Base-by-base conservation (phyloP, 2,888 invertebrate species). In the Tetragonisca angustula region DNA sequence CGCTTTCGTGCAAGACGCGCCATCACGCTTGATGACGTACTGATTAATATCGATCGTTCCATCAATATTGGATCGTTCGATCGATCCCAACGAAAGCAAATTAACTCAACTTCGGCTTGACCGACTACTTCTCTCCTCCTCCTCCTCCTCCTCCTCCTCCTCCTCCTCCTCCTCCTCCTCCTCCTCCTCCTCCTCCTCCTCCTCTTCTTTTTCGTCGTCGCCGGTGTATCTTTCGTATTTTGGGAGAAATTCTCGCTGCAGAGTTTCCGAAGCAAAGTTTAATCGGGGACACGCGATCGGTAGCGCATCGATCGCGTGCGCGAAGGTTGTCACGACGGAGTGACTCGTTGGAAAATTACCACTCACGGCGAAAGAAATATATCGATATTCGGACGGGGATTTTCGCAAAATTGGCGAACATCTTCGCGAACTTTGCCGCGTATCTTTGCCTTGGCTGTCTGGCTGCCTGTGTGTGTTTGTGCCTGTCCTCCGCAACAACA, bases 381-480 rank as follows among this genome's bases (percentile, higher is more conserved):
- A 27, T 3, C 61, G 61, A 61, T 61, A n/a, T 24, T 13, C 56
- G 21, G 56, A 56, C n/a, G n/a, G 13, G 13, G n/a, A 59, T 59
- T 59, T n/a, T 56, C 56, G n/a, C n/a, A 15, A 59, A 59, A 59
- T 43, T 43, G 43, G n/a, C 36, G 11, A 27, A 19, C 32, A 43
- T 27, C 54, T 86, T 84, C 62, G 74, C 19, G 68, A 83, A 86
- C 83, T 79, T 75, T 69, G 71, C 64, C 67, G 74, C 79, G 56
- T 83, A 81, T 54, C 62, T 43, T 43, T 76, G 89, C 87, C 73
- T 88, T 90, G 81, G 90, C 89, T 89, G 88, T 69, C 74, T 89
- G 80, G 82, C 87, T 89, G 87, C 79, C 77, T 89, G 77, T 81
- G 84, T 83, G 83, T 86, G 88, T 90, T 88, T 68, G 43, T 43